A percentile compares a stretch with the other conserved stretches of the same genome.
Evolutionary conservation across 2,888 invertebrate genomes (phyloP).

Genomic region (Sylvicola cinctus): DNA sequence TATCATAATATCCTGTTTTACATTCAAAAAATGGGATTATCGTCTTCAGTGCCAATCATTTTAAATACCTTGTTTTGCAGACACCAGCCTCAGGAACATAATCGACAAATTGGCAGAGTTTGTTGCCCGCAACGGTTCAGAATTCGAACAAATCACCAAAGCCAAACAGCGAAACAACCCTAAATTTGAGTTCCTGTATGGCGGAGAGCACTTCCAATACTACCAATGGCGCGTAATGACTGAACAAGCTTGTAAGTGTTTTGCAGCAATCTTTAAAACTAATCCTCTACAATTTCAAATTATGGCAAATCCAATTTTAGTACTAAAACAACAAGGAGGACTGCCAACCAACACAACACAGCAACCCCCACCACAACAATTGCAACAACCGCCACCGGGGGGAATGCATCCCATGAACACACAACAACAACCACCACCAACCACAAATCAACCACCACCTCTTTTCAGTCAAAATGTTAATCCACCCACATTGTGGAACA

Average conservation of each 20-base stretch:
- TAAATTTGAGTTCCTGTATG: constrained; percentile 91
- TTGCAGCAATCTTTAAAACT: not conserved
- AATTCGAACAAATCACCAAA: constrained; percentile 97
- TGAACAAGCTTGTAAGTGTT: constrained; percentile 67
- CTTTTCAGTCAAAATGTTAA: constrained; percentile 15
- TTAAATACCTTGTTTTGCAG: no score
- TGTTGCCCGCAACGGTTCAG: constrained; percentile 98
- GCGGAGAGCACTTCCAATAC: constrained; percentile 88
- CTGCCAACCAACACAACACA: no score
- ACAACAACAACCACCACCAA: constrained; percentile 6
- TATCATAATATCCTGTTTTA: no score
- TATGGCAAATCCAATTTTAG: constrained; percentile 32
- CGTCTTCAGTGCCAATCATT: no score
- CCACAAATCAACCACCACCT: constrained; percentile 10
- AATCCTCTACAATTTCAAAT: not conserved
- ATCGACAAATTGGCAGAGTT: constrained; percentile 98
- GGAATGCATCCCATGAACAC: not conserved
- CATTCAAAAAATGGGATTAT: no score
- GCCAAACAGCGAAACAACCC: constrained; percentile 96
- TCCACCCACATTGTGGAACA: not conserved
- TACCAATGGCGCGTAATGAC: constrained; percentile 91
- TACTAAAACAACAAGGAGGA: constrained; percentile 52
- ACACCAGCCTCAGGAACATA: constrained; percentile 87
- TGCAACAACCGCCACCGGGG: constrained; percentile 8
- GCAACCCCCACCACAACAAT: constrained; percentile 16